These are phyloP conservation scores for Clarias pachynema DNA, from an alignment of 2,797 vertebrate genomes.

Conservation along the genomic window DNA sequence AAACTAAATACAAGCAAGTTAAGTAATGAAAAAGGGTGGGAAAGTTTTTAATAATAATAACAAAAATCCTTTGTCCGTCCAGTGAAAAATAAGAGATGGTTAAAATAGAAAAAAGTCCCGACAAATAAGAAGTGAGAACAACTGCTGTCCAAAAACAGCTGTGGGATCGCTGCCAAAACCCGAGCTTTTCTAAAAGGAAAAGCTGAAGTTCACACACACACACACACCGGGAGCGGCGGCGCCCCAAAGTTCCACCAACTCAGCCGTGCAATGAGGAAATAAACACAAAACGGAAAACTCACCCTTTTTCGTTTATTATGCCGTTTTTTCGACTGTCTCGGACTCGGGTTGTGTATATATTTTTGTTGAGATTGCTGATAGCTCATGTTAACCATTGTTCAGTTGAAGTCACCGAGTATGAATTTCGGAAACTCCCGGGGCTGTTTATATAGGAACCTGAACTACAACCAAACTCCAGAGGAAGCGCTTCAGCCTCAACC, in stretches of 20 bases:
- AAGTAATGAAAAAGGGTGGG: not conserved
- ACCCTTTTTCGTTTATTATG: conserved; percentile 84
- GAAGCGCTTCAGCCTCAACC: conserved; percentile 63
- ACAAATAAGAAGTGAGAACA: conserved; percentile 59
- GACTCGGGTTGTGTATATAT: conserved; percentile 77
- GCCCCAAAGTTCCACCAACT: conserved; percentile 9
- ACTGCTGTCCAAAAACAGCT: conserved; percentile 69
- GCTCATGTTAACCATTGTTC: conserved; percentile 89
- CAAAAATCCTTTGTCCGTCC: not conserved
- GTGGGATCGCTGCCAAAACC: conserved; percentile 64
- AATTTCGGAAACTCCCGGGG: conserved; percentile 83
- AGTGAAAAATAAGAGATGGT: conserved; percentile 24
- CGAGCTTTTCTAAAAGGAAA: conserved; percentile 52
- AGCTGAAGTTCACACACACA: conserved; percentile 16
- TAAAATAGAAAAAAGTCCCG: conserved; percentile 43
- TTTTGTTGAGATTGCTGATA: conserved; percentile 81
- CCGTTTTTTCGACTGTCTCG: conserved; percentile 81
- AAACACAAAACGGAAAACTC: conserved; percentile 55
- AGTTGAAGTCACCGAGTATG: conserved; percentile 82
- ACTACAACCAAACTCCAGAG: conserved; percentile 77
- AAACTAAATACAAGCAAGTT: not conserved
- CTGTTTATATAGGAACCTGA: conserved; percentile 73
- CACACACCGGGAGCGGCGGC: not conserved
- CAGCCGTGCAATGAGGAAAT: not conserved
- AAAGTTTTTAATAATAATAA: not conserved